phyloP scores from a whole-genome alignment of 2,113 vertebrate species.

The Dipodomys merriami region DNA sequence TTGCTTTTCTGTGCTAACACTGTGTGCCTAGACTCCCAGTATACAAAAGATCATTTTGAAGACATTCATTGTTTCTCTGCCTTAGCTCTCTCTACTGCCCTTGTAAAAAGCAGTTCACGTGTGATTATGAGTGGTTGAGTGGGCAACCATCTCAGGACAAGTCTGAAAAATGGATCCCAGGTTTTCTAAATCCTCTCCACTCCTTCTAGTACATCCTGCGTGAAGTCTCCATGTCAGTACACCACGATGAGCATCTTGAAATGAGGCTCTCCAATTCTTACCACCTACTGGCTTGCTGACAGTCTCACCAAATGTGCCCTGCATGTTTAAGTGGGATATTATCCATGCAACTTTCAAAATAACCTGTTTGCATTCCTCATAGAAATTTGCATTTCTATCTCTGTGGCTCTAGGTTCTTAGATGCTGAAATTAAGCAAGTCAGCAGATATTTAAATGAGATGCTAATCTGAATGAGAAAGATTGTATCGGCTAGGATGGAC shows the following conservation, averaged over 20 bases:
- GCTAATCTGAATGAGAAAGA: not conserved
- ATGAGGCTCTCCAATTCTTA: not conserved
- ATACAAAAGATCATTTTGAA: accelerated
- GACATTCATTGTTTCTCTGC: too few relatives aligned
- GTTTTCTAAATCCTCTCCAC: not conserved
- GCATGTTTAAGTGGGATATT: not conserved
- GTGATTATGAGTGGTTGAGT: not conserved
- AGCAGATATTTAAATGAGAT: not conserved
- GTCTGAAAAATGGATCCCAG: not conserved
- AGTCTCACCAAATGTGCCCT: not conserved
- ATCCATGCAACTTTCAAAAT: not conserved
- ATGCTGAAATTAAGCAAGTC: not conserved
- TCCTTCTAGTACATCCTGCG: not conserved
- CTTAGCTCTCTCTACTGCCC: not conserved
- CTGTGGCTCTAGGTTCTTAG: not conserved
- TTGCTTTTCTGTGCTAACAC: not conserved
- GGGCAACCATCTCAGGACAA: not conserved
- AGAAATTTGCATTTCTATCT: not conserved
- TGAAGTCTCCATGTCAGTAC: not conserved
- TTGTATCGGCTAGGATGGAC: accelerated
- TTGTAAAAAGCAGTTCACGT: not conserved
- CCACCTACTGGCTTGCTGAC: not conserved
- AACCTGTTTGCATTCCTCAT: not conserved
- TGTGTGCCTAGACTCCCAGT: too few relatives aligned
- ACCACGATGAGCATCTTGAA: not conserved